phyloP scores from a whole-genome alignment of 2,797 vertebrate species.

The Peromyscus melanophrys region DNA sequence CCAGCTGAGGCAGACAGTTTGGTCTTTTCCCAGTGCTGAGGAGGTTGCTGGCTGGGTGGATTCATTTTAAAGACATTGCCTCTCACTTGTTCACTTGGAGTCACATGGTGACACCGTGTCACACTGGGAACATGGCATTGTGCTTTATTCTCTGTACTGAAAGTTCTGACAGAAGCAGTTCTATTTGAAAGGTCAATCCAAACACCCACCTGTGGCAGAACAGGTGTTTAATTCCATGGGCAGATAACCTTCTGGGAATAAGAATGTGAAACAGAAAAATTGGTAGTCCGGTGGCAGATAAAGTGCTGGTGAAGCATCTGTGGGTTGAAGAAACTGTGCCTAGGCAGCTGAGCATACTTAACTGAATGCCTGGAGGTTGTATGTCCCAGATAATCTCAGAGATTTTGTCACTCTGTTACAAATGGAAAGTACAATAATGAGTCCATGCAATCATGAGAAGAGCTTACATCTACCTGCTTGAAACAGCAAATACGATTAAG shows the following conservation, averaged over 20 bases:
- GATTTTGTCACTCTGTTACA: neutral
- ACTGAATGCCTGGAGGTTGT: neutral
- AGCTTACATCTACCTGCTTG: neutral
- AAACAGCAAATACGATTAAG: constrained; percentile 58
- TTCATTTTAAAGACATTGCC: constrained; percentile 35
- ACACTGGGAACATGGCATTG: constrained; percentile 42
- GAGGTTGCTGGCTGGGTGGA: neutral
- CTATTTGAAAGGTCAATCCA: neutral
- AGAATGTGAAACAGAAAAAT: constrained; percentile 13
- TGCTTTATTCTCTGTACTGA: neutral
- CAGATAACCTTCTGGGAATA: neutral
- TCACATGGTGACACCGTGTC: neutral
- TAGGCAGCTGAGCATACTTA: neutral
- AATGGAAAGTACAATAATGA: neutral
- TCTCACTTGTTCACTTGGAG: neutral
- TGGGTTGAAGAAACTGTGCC: neutral
- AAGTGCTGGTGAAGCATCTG: neutral
- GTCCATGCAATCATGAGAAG: neutral
- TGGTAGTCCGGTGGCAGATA: neutral
- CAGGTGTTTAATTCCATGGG: neutral
- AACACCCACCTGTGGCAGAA: neutral
- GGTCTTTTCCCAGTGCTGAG: neutral
- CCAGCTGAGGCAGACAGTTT: constrained; percentile 32
- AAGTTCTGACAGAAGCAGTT: neutral
- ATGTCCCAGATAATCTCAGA: neutral